These are phyloP conservation scores for Euplagia quadripunctaria DNA, from an alignment of 2,888 invertebrate species.

Conservation along the genomic window DNA sequence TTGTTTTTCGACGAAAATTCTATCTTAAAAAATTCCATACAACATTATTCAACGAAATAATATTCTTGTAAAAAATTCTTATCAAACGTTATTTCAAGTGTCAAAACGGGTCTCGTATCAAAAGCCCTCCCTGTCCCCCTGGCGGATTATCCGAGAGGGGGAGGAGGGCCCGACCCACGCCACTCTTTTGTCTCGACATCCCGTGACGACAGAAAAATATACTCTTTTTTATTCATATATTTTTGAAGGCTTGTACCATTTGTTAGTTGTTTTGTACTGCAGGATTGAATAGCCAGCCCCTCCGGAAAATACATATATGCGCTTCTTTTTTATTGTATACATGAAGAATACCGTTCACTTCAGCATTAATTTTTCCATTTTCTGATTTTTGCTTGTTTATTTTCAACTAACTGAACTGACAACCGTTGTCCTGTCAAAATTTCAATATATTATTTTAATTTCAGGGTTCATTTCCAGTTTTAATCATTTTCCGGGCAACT, in stretches of 20 bases:
- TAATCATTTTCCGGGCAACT: too few relatives aligned
- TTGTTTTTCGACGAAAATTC: conserved; percentile 14
- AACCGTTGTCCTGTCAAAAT: too few relatives aligned
- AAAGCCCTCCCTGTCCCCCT: conserved; percentile 45
- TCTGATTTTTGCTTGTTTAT: too few relatives aligned
- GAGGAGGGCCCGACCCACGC: conserved; percentile 27
- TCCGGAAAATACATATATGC: not conserved
- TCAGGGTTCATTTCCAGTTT: too few relatives aligned
- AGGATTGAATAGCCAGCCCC: conserved; percentile 11
- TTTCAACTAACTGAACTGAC: too few relatives aligned
- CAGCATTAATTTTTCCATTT: too few relatives aligned
- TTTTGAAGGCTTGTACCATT: conserved; percentile 26
- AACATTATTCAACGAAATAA: conserved; percentile 40
- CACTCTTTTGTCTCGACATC: conserved; percentile 51
- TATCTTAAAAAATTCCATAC: conserved; percentile 3
- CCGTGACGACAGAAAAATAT: conserved; percentile 50
- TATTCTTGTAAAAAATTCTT: conserved; percentile 53
- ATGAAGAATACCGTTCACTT: not conserved
- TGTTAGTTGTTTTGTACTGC: conserved; percentile 23
- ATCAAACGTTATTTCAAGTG: conserved; percentile 65
- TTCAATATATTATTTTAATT: too few relatives aligned
- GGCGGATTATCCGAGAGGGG: conserved; percentile 57
- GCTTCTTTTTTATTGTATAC: conserved; percentile 1
- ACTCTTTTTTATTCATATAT: conserved; percentile 36
- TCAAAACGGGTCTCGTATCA: conserved; percentile 53